Conservation (phyloP, 2,113 vertebrate genomes). For the Trematocara nigrifrons region DNA sequence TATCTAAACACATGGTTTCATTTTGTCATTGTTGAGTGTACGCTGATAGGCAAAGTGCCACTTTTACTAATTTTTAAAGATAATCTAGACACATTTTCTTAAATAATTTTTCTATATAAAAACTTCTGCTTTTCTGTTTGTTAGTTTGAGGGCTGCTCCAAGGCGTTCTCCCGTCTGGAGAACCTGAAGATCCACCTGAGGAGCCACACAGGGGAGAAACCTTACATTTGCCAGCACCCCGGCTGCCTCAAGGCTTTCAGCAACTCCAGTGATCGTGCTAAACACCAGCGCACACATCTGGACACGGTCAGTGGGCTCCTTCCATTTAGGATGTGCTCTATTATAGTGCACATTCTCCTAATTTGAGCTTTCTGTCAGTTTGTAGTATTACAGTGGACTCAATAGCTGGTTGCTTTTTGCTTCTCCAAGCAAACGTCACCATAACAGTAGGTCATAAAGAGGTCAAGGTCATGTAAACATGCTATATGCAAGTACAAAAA, state of each 20-base stretch:
- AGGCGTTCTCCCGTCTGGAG: slow-evolving; percentile 72
- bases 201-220: slow-evolving; percentile 72
- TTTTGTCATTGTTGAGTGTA: not conserved
- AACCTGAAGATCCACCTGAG: slow-evolving; percentile 74
- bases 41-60: not conserved
- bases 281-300: slow-evolving; percentile 72
- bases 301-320: slow-evolving; percentile 60
- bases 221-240: slow-evolving; percentile 67
- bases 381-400: not conserved
- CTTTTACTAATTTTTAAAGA: not conserved
- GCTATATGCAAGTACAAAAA: not conserved
- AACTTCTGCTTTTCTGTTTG: not conserved
- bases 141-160: slow-evolving; percentile 70
- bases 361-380: not conserved
- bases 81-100: not conserved
- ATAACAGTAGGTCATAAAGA: not conserved
- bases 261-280: slow-evolving; percentile 72
- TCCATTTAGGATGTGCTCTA: not conserved
- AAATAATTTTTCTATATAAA: not conserved
- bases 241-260: slow-evolving; percentile 72
- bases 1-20: not conserved
- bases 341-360: not conserved
- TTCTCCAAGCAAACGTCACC: not conserved
- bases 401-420: not conserved
- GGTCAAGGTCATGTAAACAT: not conserved